phyloP scores from a whole-genome alignment of 2,797 vertebrate genomes.

The Neosilurus mollespiculum region DNA sequence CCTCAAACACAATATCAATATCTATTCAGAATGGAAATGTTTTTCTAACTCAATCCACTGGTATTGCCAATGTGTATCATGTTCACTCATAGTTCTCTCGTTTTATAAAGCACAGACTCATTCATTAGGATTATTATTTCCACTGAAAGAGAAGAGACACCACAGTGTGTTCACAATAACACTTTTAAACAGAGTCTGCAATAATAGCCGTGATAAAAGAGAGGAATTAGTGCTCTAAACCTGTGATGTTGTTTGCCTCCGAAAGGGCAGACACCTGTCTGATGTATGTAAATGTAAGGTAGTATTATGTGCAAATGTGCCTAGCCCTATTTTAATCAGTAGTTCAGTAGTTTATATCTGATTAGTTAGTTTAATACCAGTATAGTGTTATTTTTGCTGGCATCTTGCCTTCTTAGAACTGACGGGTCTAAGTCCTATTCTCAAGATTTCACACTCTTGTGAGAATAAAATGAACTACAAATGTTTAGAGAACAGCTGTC shows the following conservation, averaged over 20 bases:
- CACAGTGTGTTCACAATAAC: not conserved
- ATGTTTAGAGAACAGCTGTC: not conserved
- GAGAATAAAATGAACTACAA: no score
- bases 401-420: no score
- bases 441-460: no score
- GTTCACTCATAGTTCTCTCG: not conserved
- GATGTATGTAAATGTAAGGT: no score
- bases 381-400: no score
- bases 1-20: no score
- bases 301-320: no score
- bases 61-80: not conserved
- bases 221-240: not conserved
- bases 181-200: slow-evolving; percentile 2
- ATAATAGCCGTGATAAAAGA: not conserved
- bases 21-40: not conserved
- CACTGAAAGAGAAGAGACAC: not conserved
- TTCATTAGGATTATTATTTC: not conserved
- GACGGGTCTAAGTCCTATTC: no score
- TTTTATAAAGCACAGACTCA: not conserved
- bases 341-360: no score
- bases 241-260: not conserved
- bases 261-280: not conserved
- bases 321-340: no score
- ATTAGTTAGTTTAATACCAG: no score
- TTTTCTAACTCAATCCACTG: not conserved